Evolutionary conservation across 2,113 vertebrate genomes (phyloP).

Genomic region (Chloropsis cyanopogon): DNA sequence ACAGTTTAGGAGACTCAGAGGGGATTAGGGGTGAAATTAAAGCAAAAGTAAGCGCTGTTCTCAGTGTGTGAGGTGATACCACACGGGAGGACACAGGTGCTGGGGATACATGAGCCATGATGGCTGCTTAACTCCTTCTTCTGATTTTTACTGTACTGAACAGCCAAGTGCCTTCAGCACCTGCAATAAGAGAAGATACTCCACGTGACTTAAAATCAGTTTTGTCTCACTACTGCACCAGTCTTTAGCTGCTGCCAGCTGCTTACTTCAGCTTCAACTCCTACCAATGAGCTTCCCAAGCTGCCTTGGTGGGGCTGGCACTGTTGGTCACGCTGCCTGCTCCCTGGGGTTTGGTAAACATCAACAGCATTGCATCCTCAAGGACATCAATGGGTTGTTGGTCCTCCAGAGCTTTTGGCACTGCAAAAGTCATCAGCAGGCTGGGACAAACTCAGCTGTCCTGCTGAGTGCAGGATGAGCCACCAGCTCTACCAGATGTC

Average conservation of each 20-base stretch:
- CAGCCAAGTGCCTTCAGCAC: not conserved
- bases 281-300: not conserved
- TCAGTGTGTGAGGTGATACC: not conserved
- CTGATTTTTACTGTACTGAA: not conserved
- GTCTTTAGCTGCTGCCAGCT: not conserved
- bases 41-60: not conserved
- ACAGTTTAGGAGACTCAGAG: not conserved
- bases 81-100: fast-evolving
- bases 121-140: not conserved
- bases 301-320: not conserved
- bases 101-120: not conserved
- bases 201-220: not conserved
- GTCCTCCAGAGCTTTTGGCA: not conserved
- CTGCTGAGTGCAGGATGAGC: fast-evolving
- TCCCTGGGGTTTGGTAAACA: not conserved
- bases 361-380: not conserved
- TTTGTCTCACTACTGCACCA: not conserved
- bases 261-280: not conserved
- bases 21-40: constrained; percentile 13
- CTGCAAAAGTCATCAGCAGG: not conserved
- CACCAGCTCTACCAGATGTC: not conserved
- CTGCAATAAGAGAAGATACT: not conserved
- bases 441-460: not conserved
- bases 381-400: not conserved
- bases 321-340: not conserved